Conservation (phyloP, 2,113 vertebrate genomes). For the Sturnira hondurensis region DNA sequence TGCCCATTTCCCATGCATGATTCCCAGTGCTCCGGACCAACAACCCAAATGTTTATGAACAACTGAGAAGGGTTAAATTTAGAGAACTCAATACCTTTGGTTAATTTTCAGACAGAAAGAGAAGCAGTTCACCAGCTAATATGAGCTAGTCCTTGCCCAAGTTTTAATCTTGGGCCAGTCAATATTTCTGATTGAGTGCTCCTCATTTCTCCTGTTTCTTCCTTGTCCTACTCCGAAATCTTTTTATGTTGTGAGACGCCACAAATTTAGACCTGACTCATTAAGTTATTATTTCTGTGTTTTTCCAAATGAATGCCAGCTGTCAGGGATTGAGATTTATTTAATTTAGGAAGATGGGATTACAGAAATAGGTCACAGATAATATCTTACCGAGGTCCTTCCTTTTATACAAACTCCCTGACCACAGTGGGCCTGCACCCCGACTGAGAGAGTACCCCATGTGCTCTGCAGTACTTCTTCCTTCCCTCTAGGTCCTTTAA, state of each 20-base stretch:
- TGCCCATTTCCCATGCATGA: not conserved
- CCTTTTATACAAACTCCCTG: not conserved
- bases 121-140: not conserved
- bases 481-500: not conserved
- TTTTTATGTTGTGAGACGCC: not conserved
- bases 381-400: not conserved
- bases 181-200: not conserved
- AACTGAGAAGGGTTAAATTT: not conserved
- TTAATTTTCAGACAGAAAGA: not conserved
- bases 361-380: not conserved
- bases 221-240: not conserved
- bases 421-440: not conserved
- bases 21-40: not conserved
- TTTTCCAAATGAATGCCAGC: not conserved
- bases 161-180: not conserved
- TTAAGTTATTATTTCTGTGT: not conserved
- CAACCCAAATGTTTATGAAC: not conserved
- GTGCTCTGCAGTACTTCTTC: not conserved
- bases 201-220: not conserved
- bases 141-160: not conserved
- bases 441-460: not conserved
- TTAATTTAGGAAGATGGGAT: not conserved
- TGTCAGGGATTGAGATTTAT: not conserved
- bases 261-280: not conserved
- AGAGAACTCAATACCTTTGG: not conserved